Evolutionary conservation across 2,888 invertebrate species (phyloP), one percentile per base, ranked within the genome.

Genomic region (Melanostoma scalare): DNA sequence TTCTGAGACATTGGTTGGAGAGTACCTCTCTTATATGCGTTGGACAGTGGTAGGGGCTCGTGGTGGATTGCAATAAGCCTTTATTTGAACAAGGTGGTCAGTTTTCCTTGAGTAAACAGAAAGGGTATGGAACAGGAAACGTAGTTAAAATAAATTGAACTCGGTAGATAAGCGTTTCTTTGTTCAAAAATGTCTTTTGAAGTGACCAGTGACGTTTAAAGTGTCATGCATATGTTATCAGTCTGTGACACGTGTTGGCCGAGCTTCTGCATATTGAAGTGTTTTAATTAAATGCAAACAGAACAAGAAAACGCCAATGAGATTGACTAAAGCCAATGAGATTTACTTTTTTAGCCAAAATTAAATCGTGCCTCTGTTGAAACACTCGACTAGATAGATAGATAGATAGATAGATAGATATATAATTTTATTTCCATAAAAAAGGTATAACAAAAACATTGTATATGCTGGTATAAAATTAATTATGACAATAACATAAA

Each of bases 1-100:
- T 85, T 84, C 84, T 79, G 60, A 75, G 84, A 73, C 72, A 68
- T 53, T 73, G 44, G 61, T 55, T 6, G 31, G 55, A 33, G 58
- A 8, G 8, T 42, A 42, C 50, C 10, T 74, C 30, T 36, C 61
- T 53, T 55, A 46, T 20, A 52, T 9, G 8, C 38, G 33, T n/a
- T 3, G 0, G 6, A 46, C 3, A 10, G 20, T 61, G 61, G 61
- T 60, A 10, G 33, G 60, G 60, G 44, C 44, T 58, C 42, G 44
- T 48, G 67, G 42, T 38, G 48, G 46, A 35, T 35, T 20, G 10
- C 77, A 77, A 68, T 73, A 33, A 56, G 73, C 61, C 52, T 77
- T 73, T 79, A 44, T 81, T 76, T 73, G 78, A 53, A 63, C 63
- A 61, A 71, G 65, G 78, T 78, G 82, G 82, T 69, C 82, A 73